Percentiles rank a stretch among this genome's conserved stretches.
These are phyloP conservation scores for Rhimphoctona megacephalus DNA, from an alignment of 2,888 invertebrate species.

Conservation along the genomic window DNA sequence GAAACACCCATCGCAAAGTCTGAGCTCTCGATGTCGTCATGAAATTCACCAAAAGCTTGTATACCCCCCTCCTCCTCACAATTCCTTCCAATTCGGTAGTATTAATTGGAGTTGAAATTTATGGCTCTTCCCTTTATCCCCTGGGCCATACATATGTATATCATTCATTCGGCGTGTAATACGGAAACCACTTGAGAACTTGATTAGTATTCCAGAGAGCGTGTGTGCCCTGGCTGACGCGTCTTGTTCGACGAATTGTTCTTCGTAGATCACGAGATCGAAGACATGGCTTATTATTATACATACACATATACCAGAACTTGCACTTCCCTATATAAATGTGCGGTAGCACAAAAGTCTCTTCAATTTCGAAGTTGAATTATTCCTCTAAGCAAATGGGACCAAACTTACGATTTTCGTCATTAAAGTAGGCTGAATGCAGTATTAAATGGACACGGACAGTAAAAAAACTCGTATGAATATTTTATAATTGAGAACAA, in stretches of 20 bases:
- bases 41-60: constrained; percentile 48
- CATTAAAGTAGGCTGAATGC: background rate
- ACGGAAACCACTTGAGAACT: constrained; percentile 77
- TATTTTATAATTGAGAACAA: background rate
- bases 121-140: constrained; percentile 45
- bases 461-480: background rate
- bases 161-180: constrained; percentile 36
- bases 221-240: constrained; percentile 44
- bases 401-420: background rate
- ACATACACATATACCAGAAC: background rate
- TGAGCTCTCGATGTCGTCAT: constrained; percentile 47
- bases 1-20: constrained; percentile 44
- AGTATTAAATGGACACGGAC: background rate
- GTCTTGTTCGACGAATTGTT: constrained; percentile 61
- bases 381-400: constrained; percentile 1
- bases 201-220: constrained; percentile 76
- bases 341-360: background rate
- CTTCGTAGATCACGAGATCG: constrained; percentile 56
- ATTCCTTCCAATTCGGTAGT: constrained; percentile 53
- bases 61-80: background rate
- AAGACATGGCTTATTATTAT: constrained; percentile 11
- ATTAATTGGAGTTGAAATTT: constrained; percentile 69
- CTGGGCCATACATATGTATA: constrained; percentile 18
- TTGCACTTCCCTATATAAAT: background rate
- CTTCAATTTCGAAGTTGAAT: constrained; percentile 6